Evolutionary conservation across 2,113 vertebrate species (phyloP), one percentile per base, ranked within the genome.

Genomic region (Isurus oxyrinchus): DNA sequence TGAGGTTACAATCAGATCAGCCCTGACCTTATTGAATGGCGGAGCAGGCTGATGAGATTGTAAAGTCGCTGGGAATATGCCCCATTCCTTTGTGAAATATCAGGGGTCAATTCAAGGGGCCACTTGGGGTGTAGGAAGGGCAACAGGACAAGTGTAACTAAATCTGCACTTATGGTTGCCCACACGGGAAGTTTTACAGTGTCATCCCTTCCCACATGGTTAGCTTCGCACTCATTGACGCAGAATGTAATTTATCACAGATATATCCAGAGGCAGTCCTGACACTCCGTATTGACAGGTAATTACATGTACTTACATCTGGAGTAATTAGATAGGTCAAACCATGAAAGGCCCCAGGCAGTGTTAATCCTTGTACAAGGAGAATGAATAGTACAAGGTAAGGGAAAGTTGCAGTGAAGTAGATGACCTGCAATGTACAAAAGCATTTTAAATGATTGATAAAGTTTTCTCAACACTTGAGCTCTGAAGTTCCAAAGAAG

Each of bases 301-400:
- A 97, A 96, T 94, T 96, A 76, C 63, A 96, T 94, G 55, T 96
- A 97, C 98, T 98, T 97, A 99, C 99, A 0, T 99, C 96, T 40
- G 99, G 99, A 27, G 98, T 99, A 97, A 99, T 99, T 95, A 99
- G 98, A 97, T 99, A 98, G 88, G 19, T 0, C 13, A 99, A 97
- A 66, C 99, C 99, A 0, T 98, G 97, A 0, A 96, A 96, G 0
- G 99, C 98, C 96, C 99, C 99, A 0, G 99, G 98, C 53, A 99
- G 97, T 11, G 98, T 99, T 93, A 99, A 98, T 14, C 98, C 98
- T 35, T 98, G 97, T 96, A 99, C 96, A 66, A 99, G 97, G 97
- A 99, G 99, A 97, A 99, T 97, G 0, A 98, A 99, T 96, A 99
- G 97, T n/a, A 99, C 98, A 96, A 99, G 96, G 96, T 99, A 99